phyloP scores from a whole-genome alignment of 2,888 invertebrate genomes.

The Adela reaumurella region DNA sequence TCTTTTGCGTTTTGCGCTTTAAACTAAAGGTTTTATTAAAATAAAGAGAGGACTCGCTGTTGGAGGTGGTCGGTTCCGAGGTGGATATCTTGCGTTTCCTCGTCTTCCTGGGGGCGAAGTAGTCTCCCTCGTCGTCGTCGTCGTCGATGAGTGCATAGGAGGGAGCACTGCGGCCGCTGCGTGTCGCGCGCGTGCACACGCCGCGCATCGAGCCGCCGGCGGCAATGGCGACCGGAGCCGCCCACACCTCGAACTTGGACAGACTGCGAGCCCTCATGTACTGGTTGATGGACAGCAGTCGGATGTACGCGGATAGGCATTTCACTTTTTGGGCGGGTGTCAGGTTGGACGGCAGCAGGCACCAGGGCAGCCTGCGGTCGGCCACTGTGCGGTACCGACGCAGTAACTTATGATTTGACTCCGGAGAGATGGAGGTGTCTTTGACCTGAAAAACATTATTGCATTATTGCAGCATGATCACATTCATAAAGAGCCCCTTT shows the following conservation, averaged over 20 bases:
- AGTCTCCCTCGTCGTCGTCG: constrained; percentile 46
- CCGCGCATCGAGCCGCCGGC: background rate
- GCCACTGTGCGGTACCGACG: constrained; percentile 35
- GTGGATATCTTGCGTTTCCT: constrained; percentile 37
- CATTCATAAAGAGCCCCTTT: too few species aligned
- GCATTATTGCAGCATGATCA: background rate
- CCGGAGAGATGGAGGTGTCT: constrained; percentile 12
- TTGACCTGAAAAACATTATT: constrained; percentile 18
- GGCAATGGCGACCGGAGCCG: constrained; percentile 25
- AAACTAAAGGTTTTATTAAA: constrained; percentile 34
- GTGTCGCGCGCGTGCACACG: constrained; percentile 25
- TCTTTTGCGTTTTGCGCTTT: constrained; percentile 37
- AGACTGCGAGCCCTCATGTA: constrained; percentile 39
- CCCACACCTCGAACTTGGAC: constrained; percentile 34
- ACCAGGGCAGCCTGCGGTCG: constrained; percentile 48
- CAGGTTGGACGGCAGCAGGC: constrained; percentile 30
- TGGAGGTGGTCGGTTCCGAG: constrained; percentile 19
- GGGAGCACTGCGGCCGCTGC: constrained; percentile 41
- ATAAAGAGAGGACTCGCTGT: constrained; percentile 23
- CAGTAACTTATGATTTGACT: constrained; percentile 21
- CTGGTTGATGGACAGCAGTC: constrained; percentile 40
- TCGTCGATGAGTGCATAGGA: constrained; percentile 44
- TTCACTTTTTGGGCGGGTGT: constrained; percentile 39
- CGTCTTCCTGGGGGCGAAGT: constrained; percentile 34
- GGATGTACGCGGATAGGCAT: constrained; percentile 39